Evolutionary conservation across 1,140 invertebrate genomes (phyloP).

Genomic region (Brachionus asplanchnoidis): DNA sequence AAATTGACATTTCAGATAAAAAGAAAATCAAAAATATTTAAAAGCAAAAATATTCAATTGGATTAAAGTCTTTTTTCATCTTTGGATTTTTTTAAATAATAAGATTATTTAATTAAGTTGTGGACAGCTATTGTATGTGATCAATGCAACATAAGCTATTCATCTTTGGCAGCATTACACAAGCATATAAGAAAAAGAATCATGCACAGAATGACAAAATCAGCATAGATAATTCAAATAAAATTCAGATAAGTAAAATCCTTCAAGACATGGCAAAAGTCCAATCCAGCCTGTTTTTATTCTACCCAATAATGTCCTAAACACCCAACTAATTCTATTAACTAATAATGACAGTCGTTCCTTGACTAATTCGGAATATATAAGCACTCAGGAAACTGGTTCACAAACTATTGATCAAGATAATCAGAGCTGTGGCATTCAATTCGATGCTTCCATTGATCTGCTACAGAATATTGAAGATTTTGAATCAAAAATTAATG

Average conservation of each 20-base stretch:
- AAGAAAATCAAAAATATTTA: too few relatives aligned
- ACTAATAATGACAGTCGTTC: neutral
- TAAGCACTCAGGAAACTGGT: neutral
- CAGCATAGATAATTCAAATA: neutral
- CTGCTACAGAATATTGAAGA: neutral
- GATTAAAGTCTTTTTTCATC: too few relatives aligned
- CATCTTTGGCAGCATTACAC: neutral
- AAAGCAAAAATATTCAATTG: too few relatives aligned
- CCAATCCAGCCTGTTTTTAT: neutral
- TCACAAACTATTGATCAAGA: neutral
- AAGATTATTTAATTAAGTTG: neutral
- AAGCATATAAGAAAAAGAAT: neutral
- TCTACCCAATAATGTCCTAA: neutral
- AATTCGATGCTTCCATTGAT: slow-evolving; percentile 14
- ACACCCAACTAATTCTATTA: neutral
- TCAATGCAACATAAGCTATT: neutral
- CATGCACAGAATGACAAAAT: neutral
- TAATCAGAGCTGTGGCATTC: neutral
- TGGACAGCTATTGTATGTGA: neutral
- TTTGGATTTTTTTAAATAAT: neutral
- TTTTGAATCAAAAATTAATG: neutral
- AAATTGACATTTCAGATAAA: too few relatives aligned
- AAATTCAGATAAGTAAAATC: neutral
- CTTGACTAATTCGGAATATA: neutral
- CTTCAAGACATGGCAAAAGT: neutral